Evolutionary conservation across 1,140 invertebrate genomes (phyloP).

Genomic region (Spodoptera litura): DNA sequence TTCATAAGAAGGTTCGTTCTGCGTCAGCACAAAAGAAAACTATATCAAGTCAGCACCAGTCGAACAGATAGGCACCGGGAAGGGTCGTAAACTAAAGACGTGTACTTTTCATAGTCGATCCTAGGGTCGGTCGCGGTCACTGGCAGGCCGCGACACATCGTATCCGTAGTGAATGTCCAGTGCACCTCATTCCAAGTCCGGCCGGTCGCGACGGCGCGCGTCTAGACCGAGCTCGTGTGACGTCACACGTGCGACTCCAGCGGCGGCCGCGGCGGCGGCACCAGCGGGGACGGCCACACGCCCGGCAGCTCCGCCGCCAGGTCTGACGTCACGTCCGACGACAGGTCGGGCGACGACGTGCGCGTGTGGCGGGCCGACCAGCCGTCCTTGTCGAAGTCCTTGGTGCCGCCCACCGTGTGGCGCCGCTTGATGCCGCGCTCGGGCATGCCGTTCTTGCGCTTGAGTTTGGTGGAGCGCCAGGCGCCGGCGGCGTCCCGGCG

Average conservation of each 20-base stretch:
- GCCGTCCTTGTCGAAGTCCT: slow-evolving; percentile 89
- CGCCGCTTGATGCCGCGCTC: slow-evolving; percentile 93
- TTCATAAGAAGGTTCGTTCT: slow-evolving; percentile 48
- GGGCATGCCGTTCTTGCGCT: slow-evolving; percentile 91
- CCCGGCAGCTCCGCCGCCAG: slow-evolving; percentile 68
- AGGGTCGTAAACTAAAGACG: slow-evolving; percentile 45
- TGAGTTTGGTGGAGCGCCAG: slow-evolving; percentile 88
- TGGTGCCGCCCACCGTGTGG: slow-evolving; percentile 96
- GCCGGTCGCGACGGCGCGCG: not conserved
- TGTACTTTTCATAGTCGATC: slow-evolving; percentile 38
- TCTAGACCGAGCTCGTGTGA: slow-evolving; percentile 17
- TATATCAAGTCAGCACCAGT: slow-evolving; percentile 61
- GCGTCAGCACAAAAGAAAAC: slow-evolving; percentile 56
- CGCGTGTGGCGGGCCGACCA: slow-evolving; percentile 83
- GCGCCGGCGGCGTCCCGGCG: slow-evolving; percentile 87
- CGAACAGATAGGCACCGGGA: slow-evolving; percentile 56
- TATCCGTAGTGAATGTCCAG: not conserved
- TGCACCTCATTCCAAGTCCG: too few species aligned
- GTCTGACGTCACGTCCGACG: slow-evolving; percentile 58
- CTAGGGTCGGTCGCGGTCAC: slow-evolving; percentile 10
- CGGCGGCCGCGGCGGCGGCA: slow-evolving; percentile 76
- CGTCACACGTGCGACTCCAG: slow-evolving; percentile 84
- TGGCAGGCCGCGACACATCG: not conserved
- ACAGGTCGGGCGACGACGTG: slow-evolving; percentile 82
- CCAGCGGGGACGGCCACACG: slow-evolving; percentile 69